Evolutionary conservation across 2,888 invertebrate species (phyloP), one percentile per base, ranked within the genome.

Genomic region (Cremastobaeus sp.): DNA sequence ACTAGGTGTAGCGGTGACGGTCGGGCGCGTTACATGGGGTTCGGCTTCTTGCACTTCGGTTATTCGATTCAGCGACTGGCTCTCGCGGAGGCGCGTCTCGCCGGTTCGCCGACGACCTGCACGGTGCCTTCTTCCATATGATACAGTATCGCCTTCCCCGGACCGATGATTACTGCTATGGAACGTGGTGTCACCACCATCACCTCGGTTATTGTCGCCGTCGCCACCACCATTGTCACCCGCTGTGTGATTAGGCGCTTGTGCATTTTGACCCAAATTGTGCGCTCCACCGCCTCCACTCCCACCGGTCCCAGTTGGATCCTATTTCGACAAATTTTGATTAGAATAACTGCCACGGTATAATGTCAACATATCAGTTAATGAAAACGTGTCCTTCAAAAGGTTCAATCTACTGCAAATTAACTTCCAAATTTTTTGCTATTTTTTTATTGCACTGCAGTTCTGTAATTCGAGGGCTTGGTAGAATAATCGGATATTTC

Each of bases 11-110:
- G 66, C 50, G 0, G 47, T 43, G 6, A 41, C 48, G 0, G 64
- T 25, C 4, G 57, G 1, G 2, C 80, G 82, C 5, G 80, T 50
- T 34, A 72, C 70, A 0, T 83, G 82, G 0, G 85, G 86, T 30
- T 89, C 91, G 57, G 92, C 93, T 86, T 95, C 95, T 87, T 95
- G 94, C 77, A 95, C 95, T 89, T 95, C 95, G 11, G 95, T 95
- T 76, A 95, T 95, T 76, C 95, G 91, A 87, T 95, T 95, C 71
- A 95, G 88, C 18, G 95, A 95, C 84, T 95, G 95, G 79, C 94
- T 95, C 88, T 95, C 95, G 6, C 95, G 90, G 60, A 95, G 88
- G 76, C 91, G 89, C 1, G 92, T 92, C 79, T 93, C 92, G 0
- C 92, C 90, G n/a, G 89, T 89, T 78, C 91, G 86, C 77, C 91